Conservation (phyloP, 2,797 vertebrate species). For the Eptatretus atami region DNA sequence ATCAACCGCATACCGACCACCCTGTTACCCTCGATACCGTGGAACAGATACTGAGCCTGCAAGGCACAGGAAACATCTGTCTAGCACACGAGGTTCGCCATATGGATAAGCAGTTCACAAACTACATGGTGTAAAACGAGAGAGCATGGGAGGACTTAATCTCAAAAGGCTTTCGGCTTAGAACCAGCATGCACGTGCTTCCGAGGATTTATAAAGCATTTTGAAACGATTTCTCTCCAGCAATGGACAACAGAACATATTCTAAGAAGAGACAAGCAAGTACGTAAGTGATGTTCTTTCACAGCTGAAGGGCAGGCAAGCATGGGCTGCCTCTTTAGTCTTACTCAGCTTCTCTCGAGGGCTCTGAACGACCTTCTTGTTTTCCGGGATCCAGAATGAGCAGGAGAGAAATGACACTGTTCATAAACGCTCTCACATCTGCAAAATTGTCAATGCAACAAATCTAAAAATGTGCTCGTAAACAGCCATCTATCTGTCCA, state of each 20-base stretch:
- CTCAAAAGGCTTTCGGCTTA: too few relatives aligned
- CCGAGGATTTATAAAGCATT: too few relatives aligned
- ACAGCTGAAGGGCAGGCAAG: conserved; percentile 82
- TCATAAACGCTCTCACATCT: conserved; percentile 96
- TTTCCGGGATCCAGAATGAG: conserved; percentile 83
- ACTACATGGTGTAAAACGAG: too few relatives aligned
- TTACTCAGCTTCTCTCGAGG: conserved; percentile 82
- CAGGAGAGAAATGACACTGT: conserved; percentile 69
- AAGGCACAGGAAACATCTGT: background rate
- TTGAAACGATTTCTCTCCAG: too few relatives aligned
- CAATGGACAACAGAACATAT: too few relatives aligned
- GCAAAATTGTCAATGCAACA: conserved; percentile 9
- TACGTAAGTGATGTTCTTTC: conserved; percentile 14
- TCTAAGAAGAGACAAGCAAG: too few relatives aligned
- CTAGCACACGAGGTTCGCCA: too few relatives aligned
- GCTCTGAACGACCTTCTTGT: conserved; percentile 68
- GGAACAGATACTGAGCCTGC: conserved; percentile 77
- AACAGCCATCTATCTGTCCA: too few relatives aligned
- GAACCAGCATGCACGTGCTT: too few relatives aligned
- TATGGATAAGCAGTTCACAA: too few relatives aligned
- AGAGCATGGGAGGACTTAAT: too few relatives aligned
- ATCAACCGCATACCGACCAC: conserved; percentile 73
- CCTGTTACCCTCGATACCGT: conserved; percentile 87
- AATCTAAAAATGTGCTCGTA: background rate
- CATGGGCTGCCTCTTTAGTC: conserved; percentile 79